phyloP scores from a whole-genome alignment of 2,888 invertebrate genomes.

The Resseliella maxima region DNA sequence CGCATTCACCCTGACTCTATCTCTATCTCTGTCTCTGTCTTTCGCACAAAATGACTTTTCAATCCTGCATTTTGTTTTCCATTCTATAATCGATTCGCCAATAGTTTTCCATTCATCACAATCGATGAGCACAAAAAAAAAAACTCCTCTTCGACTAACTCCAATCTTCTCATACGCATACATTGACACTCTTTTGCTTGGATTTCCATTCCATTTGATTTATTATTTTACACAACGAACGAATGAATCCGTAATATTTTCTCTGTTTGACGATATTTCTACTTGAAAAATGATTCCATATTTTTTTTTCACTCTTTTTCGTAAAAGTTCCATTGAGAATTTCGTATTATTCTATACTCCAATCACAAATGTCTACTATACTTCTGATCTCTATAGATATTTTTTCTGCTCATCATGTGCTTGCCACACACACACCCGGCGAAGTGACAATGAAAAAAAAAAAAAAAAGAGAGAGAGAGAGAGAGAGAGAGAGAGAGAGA shows the following conservation, averaged over 20 bases:
- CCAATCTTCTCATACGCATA: background rate
- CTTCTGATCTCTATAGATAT: background rate
- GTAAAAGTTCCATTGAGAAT: background rate
- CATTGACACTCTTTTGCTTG: constrained; percentile 3
- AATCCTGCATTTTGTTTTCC: background rate
- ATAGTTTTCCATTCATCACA: constrained; percentile 27
- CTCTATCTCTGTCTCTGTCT: no score
- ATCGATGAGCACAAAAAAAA: background rate
- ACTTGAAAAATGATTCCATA: constrained; percentile 10
- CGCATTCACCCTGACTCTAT: no score
- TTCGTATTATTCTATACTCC: background rate
- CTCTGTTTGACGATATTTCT: constrained; percentile 10
- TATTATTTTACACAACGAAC: constrained; percentile 45
- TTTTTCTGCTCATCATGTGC: background rate
- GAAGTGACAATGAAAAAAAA: no score
- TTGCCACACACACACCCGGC: background rate
- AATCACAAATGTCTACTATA: background rate
- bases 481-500: background rate
- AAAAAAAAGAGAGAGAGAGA: background rate
- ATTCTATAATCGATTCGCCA: constrained; percentile 20
- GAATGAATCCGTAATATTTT: constrained; percentile 50
- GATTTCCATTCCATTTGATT: constrained; percentile 27
- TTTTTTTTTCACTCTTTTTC: background rate
- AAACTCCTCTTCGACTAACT: background rate
- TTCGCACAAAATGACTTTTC: constrained; percentile 31